A percentile compares a stretch with the other conserved stretches of the same genome.
These are phyloP conservation scores for Ataeniobius toweri DNA, from an alignment of 2,797 vertebrate genomes.

Conservation along the genomic window DNA sequence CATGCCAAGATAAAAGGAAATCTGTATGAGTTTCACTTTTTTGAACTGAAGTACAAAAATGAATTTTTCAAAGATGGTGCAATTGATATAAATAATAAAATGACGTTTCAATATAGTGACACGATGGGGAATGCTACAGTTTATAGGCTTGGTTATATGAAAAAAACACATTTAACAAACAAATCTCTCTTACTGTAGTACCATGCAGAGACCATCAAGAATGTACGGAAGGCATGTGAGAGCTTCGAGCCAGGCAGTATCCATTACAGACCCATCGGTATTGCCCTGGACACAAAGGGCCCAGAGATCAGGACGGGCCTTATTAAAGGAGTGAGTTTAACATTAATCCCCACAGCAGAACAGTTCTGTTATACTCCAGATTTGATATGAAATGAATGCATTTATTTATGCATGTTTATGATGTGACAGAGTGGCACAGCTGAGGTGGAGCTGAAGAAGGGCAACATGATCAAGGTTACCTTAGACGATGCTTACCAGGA, in stretches of 20 bases:
- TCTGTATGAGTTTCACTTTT: no score
- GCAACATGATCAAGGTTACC: slow-evolving; percentile 87
- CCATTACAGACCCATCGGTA: slow-evolving; percentile 91
- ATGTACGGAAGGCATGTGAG: slow-evolving; percentile 90
- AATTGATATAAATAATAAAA: neutral
- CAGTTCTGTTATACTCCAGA: neutral
- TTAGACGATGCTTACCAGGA: slow-evolving; percentile 90
- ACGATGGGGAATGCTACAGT: neutral
- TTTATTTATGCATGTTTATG: slow-evolving; percentile 9
- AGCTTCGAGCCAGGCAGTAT: slow-evolving; percentile 95
- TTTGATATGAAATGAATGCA: neutral
- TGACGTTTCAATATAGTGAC: no score
- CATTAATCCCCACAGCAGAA: neutral
- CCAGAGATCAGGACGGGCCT: slow-evolving; percentile 98
- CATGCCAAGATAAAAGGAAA: no score
- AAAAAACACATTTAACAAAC: neutral
- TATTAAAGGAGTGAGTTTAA: slow-evolving; percentile 89
- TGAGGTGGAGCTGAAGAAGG: slow-evolving; percentile 95
- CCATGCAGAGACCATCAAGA: slow-evolving; percentile 92
- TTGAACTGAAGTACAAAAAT: no score
- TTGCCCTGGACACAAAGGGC: slow-evolving; percentile 98
- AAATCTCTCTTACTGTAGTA: slow-evolving; percentile 78
- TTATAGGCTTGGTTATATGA: neutral
- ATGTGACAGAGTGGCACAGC: slow-evolving; percentile 89
- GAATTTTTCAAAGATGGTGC: neutral